Base-by-base conservation (phyloP, 2,888 invertebrate species). In the Synergus laeviventris region DNA sequence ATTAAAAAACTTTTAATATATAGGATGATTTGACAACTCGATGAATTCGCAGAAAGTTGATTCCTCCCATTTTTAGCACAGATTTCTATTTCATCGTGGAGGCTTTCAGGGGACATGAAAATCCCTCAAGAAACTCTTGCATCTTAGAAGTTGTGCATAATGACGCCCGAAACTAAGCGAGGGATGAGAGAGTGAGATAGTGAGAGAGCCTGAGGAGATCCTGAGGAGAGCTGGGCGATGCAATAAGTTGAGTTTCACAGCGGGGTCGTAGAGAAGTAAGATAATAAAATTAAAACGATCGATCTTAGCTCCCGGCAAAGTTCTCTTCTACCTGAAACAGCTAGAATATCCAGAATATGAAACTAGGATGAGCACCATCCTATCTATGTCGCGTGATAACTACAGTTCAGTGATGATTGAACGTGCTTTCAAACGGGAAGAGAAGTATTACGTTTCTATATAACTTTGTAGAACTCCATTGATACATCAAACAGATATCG, bases 271-370 rank as follows among this genome's bases (percentile, higher is more conserved):
- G 70, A 31, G 83, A 83, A 81, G 78, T 77, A 73, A 80, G 82
- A 86, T 85, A 87, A 86, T 86, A 83, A 86, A 86, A 87, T 86
- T 83, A 86, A 86, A 83, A 76, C 84, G 85, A 86, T 86, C 86
- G 86, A 86, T 85, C 79, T 76, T 78, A 82, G 78, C 74, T 79
- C 81, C 79, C 61, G 80, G 61, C 76, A 74, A 75, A 80, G 76
- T 81, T 83, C 74, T 79, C 70, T 45, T 45, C 61, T 74, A 75
- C 79, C 79, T 83, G 74, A 54, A 79, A 66, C 78, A 24, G 45
- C 70, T 64, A 70, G 42, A 42, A 31, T 70, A 70, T 70, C 70
- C 70, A 70, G 31, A 70, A 49, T 70, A 49, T 49, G 49, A 70
- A 70, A 70, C 70, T 31, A 70, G 70, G 70, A 70, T 70, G 49